Conservation (phyloP, 1,140 invertebrate species). For the Pogonomyrmex barbatus region DNA sequence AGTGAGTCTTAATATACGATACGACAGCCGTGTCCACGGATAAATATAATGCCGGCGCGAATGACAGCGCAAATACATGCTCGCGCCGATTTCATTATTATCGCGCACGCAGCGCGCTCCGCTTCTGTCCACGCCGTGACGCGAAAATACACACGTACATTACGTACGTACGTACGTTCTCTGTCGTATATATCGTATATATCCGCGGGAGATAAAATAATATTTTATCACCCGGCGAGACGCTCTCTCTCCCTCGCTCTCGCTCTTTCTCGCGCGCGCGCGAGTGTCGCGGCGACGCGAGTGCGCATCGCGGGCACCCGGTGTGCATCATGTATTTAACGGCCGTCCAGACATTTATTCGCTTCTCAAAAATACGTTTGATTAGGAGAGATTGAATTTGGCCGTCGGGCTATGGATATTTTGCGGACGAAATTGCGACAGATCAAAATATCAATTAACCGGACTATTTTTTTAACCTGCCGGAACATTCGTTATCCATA, state of each 20-base stretch:
- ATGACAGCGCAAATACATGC: constrained; percentile 66
- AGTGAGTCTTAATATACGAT: constrained; percentile 79
- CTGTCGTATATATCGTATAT: constrained; percentile 16
- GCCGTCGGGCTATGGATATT: constrained; percentile 53
- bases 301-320: constrained; percentile 3
- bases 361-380: constrained; percentile 67
- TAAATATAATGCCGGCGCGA: constrained; percentile 66
- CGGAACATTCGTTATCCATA: constrained; percentile 66
- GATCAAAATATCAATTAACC: constrained; percentile 74
- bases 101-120: constrained; percentile 43
- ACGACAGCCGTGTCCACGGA: constrained; percentile 64
- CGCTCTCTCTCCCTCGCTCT: not conserved
- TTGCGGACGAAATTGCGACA: constrained; percentile 50
- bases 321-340: constrained; percentile 57
- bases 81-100: constrained; percentile 59
- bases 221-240: constrained; percentile 57
- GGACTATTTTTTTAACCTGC: constrained; percentile 48
- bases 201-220: constrained; percentile 46
- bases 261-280: not conserved
- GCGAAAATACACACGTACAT: constrained; percentile 33
- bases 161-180: not conserved
- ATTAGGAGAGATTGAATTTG: constrained; percentile 73
- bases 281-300: constrained; percentile 14
- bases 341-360: constrained; percentile 72
- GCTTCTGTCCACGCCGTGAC: constrained; percentile 50